Conservation (phyloP, 2,113 vertebrate genomes). For the Pandion haliaetus region DNA sequence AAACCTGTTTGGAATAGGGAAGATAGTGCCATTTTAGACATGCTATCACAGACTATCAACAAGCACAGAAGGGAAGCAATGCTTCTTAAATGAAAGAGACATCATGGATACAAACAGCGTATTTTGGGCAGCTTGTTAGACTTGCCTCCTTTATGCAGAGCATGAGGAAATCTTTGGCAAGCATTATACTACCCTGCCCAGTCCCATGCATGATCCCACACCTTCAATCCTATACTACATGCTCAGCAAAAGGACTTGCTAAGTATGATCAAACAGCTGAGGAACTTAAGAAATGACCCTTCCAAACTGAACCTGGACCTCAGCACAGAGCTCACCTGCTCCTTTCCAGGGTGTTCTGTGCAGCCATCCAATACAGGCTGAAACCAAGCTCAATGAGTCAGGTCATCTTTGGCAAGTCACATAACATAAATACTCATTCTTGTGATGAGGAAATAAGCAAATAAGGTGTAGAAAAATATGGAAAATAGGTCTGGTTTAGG, state of each 20-base stretch:
- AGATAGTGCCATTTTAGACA: neutral
- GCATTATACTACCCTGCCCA: neutral
- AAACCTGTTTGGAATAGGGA: neutral
- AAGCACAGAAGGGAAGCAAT: neutral
- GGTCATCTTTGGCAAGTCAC: neutral
- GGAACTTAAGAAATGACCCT: neutral
- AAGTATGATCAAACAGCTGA: neutral
- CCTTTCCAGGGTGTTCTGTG: neutral
- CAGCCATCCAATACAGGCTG: neutral
- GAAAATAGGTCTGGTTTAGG: neutral
- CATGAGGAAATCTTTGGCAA: neutral
- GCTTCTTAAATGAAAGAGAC: neutral
- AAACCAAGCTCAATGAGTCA: neutral
- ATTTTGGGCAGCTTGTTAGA: neutral
- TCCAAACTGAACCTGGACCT: neutral
- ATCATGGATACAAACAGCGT: neutral
- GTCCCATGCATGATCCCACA: neutral
- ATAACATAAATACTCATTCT: neutral
- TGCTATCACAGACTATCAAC: neutral
- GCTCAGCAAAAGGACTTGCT: neutral
- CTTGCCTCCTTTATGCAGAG: neutral
- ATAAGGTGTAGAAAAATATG: neutral
- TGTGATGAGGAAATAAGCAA: neutral
- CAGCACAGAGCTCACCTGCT: neutral
- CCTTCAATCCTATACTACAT: neutral